Evolutionary conservation across 2,113 vertebrate genomes (phyloP), one percentile per base, ranked within the genome.

Genomic region (Hystrix cristata): DNA sequence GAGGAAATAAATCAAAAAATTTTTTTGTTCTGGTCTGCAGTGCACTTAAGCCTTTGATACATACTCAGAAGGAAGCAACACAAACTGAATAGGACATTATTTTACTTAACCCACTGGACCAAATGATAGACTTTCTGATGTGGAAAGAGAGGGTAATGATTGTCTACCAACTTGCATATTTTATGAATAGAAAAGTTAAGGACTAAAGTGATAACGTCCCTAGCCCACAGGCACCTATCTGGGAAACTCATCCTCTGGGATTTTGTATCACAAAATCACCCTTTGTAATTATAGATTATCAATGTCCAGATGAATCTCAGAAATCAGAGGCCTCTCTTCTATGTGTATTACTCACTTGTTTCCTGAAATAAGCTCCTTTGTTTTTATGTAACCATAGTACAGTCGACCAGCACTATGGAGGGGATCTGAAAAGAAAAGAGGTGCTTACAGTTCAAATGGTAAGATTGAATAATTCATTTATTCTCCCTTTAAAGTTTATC

Each of bases 141-240:
- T 81, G 81, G 27, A 92, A 74, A 96, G 84, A 92, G 48, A 92
- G 34, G 85, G n/a, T 71, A 86, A 85, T 31, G 65, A 91, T 64
- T 92, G n/a, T 48, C 34, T 87, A 64, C 4, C 25, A 88, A 65
- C 34, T 25, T 78, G 18, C 34, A 43, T 85, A 71, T 72, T 95
- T 76, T 67, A 69, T 8, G 94, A 76, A 72, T 48, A 93, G 65
- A 51, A 94, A 95, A 82, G 15, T 51, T 82, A 59, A 96, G 31
- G 65, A 71, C 12, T 25, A 48, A 79, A 85, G 88, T 76, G 62
- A 55, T 87, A 43, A 51, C 5, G 59, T 48, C 72, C 29, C 59
- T 0, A 74, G 74, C 6, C 53, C 60, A 53, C 67, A 19, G 60
- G 48, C 3, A 59, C 4, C 16, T 43, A 48, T 72, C 72, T 71